Evolutionary conservation across 1,140 invertebrate genomes (phyloP), one percentile per base, ranked within the genome.

Genomic region (Hydropsyche tenuis): DNA sequence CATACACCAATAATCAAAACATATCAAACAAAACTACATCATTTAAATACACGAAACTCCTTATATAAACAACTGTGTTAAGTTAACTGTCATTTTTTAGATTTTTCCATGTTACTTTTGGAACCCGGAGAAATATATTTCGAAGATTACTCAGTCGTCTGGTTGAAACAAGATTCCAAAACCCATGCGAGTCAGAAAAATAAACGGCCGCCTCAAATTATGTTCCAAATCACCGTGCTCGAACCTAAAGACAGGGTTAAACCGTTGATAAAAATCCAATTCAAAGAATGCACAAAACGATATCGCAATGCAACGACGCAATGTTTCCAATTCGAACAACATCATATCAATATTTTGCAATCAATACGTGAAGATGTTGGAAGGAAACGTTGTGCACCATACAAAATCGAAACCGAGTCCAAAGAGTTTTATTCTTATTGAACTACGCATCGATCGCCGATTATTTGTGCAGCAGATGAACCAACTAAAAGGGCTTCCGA

Each of bases 121-220:
- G 94, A 96, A 79, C 94, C 94, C n/a, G 93, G 93, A 65, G 94
- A 96, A 86, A 94, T 96, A 80, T 96, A 96, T 85, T 96, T 96
- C 86, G 93, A 96, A 86, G 94, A 96, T 84, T 96, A 91, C 80
- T 94, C 93, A 80, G 89, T 89, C 37, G 86, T 87, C 79, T 90
- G 91, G 81, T 88, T 88, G 76, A 83, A 87, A 43, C 76, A 83
- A 73, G 82, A 88, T 75, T 72, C 79, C 80, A 62, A 78, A 75
- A 66, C 69, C 78, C 37, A 79, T 78, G 56, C 78, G 78, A 37
- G 79, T 74, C 69, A 80, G 83, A 16, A 86, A 86, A 80, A 83
- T 85, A 75, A 86, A 89, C 79, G 92, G 94, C 62, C 86, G 93
- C 72, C 83, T 96, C n/a, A 95, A 95, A 86, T 85, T 96, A 72